Percentiles rank a stretch among this genome's conserved stretches.
Conservation (phyloP, 1,140 invertebrate species). For the Aphelinus certus region DNA sequence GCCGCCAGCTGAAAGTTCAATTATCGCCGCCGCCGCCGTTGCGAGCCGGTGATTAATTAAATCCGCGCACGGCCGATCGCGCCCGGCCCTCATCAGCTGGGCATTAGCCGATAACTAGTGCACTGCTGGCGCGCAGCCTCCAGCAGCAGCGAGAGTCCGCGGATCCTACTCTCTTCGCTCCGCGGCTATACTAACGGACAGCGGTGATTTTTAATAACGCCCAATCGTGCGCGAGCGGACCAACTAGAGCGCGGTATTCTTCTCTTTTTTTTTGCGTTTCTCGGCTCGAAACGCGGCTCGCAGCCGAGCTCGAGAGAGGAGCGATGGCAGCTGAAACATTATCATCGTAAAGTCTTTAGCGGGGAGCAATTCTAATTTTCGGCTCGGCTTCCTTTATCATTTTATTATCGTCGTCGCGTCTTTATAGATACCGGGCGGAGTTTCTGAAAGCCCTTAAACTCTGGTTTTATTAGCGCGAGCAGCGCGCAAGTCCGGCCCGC, state of each 20-base stretch:
- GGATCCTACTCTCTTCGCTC: too few species aligned
- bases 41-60: constrained; percentile 55
- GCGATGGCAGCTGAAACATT: constrained; percentile 31
- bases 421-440: constrained; percentile 39
- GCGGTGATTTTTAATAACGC: constrained; percentile 43
- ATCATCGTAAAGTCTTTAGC: constrained; percentile 41
- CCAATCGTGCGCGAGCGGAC: neutral
- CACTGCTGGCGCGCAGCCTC: constrained; percentile 23
- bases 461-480: constrained; percentile 41
- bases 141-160: constrained; percentile 46
- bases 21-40: constrained; percentile 40
- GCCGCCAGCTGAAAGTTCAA: constrained; percentile 55
- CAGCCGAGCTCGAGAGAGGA: too few species aligned
- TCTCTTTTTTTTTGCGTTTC: too few species aligned
- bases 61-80: constrained; percentile 51
- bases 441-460: constrained; percentile 42
- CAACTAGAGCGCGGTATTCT: too few species aligned
- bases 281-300: neutral
- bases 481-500: constrained; percentile 31
- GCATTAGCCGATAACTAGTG: neutral
- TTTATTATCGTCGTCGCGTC: constrained; percentile 39
- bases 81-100: neutral
- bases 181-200: constrained; percentile 8
- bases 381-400: constrained; percentile 43
- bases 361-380: constrained; percentile 41